Evolutionary conservation across 2,888 invertebrate genomes (phyloP), one percentile per base, ranked within the genome.

Genomic region (Yponomeuta sedellus): DNA sequence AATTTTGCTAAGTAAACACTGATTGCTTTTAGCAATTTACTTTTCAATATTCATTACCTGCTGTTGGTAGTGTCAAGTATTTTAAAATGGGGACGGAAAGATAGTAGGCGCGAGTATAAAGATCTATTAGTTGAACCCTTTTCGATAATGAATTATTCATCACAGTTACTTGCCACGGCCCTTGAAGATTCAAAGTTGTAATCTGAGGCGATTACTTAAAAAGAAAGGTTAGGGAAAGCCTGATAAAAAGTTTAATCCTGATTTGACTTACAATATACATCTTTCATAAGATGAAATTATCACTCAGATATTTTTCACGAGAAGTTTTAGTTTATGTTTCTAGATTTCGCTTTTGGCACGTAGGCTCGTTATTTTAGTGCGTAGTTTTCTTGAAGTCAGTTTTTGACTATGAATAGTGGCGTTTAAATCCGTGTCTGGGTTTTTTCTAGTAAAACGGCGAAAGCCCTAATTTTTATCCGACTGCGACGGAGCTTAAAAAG

Each of bases 61-160:
- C 12, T 52, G 2, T 1, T 52, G 16, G 5, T 12, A 52, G 44
- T 5, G 44, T 52, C 44, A 12, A 52, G 44, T 16, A 52, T 16
- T 52, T 52, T 52, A 12, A 52, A 52, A 52, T 52, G 16, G 56
- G 56, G 56, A 56, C 56, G 10, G 2, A 16, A 16, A 16, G 12
- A 52, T 52, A 52, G 44, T 16, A 16, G 16, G 44, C 12, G 16
- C 12, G 16, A 52, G 12, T 16, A 16, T 12, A 52, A 52, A 52
- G 44, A 52, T 52, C 44, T 52, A 52, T 52, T 34, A 52, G 44
- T 52, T 52, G 10, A 62, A 62, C 34, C 62, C 62, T 62, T 62
- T 62, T 28, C n/a, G 28, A 62, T 62, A 20, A 62, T 62, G 62
- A 62, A 62, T 62, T 28, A 62, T 62, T 62, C 62, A 62, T 11